Evolutionary conservation across 2,888 invertebrate genomes (phyloP), one percentile per base, ranked within the genome.

Genomic region (Gastracanthus pulcherrimus): DNA sequence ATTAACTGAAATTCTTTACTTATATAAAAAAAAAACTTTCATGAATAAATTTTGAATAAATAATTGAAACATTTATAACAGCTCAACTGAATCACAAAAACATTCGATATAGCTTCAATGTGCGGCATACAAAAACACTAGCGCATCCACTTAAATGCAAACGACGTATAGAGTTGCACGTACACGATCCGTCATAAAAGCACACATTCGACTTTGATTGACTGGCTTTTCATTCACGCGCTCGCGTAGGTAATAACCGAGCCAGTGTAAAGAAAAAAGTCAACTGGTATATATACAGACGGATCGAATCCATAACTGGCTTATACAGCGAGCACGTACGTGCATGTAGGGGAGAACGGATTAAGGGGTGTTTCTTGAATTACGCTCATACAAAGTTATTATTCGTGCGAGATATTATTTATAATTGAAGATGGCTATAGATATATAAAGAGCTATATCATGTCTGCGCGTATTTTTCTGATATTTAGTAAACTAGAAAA

Each of bases 181-280:
- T n/a, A 41, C 45, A 2, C 13, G 29, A 41, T 36, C 9, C 38
- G 16, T 67, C 67, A 45, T 67, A 66, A 66, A 66, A 66, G 66
- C 66, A 16, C 38, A n/a, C 41, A 29, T 16, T 29, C 29, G 67
- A 45, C 67, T 41, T 67, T 67, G 67, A 67, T 45, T 5, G 45
- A 67, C 67, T 45, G 45, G 67, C 45, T 67, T 29, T 67, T 67
- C 29, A 45, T 67, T 38, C 55, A 71, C 13, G 38, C 36, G 13
- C 34, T 29, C 38, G n/a, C 36, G 55, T 45, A 13, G 51, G 48
- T 48, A 29, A 41, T 64, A 31, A 55, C 41, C n/a, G 13, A 41
- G 55, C 7, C 55, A 55, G 41, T 19, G 11, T 19, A 11, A 19
- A 62, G 60, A 60, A 62, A 62, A n/a, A 62, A 62, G 11, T 36